A percentile compares a stretch with the other conserved stretches of the same genome.
phyloP scores from a whole-genome alignment of 2,113 vertebrate species.

The Hypocryptadius cinnamomeus region DNA sequence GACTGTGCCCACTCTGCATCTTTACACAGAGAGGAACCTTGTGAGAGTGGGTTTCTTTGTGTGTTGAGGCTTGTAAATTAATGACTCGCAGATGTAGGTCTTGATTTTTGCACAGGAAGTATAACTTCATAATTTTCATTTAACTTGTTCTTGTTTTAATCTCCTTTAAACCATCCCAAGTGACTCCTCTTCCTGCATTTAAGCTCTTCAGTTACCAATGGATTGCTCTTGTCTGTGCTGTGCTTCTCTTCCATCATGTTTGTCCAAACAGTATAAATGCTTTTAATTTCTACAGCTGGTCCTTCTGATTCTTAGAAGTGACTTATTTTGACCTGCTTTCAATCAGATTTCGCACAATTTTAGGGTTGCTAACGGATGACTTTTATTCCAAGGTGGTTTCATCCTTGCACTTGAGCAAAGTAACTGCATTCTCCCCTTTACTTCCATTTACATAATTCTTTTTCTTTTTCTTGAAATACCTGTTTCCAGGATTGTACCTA shows the following conservation, averaged over 20 bases:
- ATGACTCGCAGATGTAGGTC: background rate
- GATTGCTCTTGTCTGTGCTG: background rate
- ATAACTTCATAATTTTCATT: background rate
- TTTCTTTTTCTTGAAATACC: background rate
- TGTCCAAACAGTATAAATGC: background rate
- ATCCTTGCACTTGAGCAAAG: background rate
- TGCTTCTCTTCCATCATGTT: background rate
- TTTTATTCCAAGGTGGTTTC: background rate
- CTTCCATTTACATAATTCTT: background rate
- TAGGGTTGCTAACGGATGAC: background rate
- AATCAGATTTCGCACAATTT: background rate
- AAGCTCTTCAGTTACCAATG: background rate
- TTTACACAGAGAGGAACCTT: background rate
- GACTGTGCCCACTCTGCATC: background rate
- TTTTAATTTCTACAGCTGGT: background rate
- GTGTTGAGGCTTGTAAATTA: background rate
- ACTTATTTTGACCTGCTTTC: background rate
- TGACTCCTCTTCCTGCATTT: background rate
- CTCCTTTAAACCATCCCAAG: background rate
- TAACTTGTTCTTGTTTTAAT: background rate
- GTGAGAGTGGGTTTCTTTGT: background rate
- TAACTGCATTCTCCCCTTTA: background rate
- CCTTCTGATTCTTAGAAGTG: background rate
- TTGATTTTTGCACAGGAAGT: background rate
- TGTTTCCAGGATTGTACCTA: background rate